Evolutionary conservation across 2,797 vertebrate species (phyloP).

Genomic region (Falco columbarius): DNA sequence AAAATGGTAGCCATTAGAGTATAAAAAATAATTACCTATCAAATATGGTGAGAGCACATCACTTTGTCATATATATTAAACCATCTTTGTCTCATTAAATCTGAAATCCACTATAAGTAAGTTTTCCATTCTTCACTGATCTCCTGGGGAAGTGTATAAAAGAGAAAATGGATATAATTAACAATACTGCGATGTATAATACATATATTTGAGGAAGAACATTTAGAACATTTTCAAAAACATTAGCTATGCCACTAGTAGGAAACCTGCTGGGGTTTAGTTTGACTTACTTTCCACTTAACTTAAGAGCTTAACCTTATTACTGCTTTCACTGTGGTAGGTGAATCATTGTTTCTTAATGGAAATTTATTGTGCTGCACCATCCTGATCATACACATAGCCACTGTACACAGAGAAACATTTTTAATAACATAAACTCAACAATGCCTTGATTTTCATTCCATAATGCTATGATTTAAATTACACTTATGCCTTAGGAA

Average conservation of each 20-base stretch:
- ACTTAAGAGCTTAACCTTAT: constrained; percentile 59
- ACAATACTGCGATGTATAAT: constrained; percentile 57
- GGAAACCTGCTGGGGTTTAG: constrained; percentile 63
- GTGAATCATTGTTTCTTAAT: constrained; percentile 53
- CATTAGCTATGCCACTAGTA: constrained; percentile 45
- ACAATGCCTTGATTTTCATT: constrained; percentile 10
- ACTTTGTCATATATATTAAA: constrained; percentile 44
- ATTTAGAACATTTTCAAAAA: constrained; percentile 66
- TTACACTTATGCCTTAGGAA: background rate
- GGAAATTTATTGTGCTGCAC: constrained; percentile 28
- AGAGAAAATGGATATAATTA: constrained; percentile 71
- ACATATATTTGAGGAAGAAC: constrained; percentile 54
- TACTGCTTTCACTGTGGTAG: constrained; percentile 28
- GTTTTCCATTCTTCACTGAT: constrained; percentile 60
- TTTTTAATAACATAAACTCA: constrained; percentile 33
- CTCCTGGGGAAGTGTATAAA: constrained; percentile 59
- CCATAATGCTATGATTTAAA: background rate
- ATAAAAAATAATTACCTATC: constrained; percentile 60
- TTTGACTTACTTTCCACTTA: constrained; percentile 62
- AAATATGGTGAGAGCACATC: constrained; percentile 16
- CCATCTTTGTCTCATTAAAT: constrained; percentile 67
- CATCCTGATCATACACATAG: background rate
- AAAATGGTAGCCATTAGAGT: constrained; percentile 47
- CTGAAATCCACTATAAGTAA: constrained; percentile 59
- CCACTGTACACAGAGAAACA: background rate